Evolutionary conservation across 2,888 invertebrate species (phyloP).

Genomic region (Diaperis boleti): DNA sequence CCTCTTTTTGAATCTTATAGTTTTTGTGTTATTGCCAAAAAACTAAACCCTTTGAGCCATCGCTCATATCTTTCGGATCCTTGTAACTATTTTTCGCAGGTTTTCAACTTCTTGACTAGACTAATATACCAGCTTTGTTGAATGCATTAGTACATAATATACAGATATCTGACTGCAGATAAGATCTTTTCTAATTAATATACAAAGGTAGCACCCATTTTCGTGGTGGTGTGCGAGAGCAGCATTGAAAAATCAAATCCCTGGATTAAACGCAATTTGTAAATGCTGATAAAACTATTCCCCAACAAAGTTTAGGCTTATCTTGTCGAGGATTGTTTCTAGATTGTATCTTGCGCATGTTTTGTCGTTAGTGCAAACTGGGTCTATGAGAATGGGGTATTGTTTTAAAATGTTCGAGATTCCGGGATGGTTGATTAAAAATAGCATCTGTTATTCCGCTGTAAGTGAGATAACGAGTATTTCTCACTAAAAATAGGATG

Average conservation of each 20-base stretch:
- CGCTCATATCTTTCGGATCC: too few species aligned
- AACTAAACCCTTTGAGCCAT: too few species aligned
- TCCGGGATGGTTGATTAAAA: slow-evolving; percentile 4
- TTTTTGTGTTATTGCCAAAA: too few species aligned
- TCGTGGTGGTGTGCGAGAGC: neutral
- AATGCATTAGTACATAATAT: too few species aligned
- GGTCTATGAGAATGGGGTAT: slow-evolving; percentile 18
- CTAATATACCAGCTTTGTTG: too few species aligned
- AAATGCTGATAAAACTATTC: slow-evolving; percentile 38
- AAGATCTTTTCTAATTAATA: too few species aligned
- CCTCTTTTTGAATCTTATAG: too few species aligned
- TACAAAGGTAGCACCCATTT: too few species aligned
- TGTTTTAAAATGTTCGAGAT: slow-evolving; percentile 30
- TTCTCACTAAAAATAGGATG: too few species aligned
- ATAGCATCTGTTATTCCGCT: slow-evolving; percentile 4
- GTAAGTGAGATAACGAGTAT: neutral
- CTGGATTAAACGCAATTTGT: slow-evolving; percentile 13
- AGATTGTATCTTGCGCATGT: slow-evolving; percentile 33
- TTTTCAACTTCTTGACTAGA: too few species aligned
- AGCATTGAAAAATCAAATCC: slow-evolving; percentile 7
- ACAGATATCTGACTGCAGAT: too few species aligned
- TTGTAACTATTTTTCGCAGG: too few species aligned
- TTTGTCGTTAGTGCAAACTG: slow-evolving; percentile 34
- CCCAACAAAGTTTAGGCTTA: slow-evolving; percentile 38
- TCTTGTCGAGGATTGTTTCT: slow-evolving; percentile 36